Evolutionary conservation across 2,113 vertebrate species (phyloP).

Genomic region (Microcebus lehilahytsara): DNA sequence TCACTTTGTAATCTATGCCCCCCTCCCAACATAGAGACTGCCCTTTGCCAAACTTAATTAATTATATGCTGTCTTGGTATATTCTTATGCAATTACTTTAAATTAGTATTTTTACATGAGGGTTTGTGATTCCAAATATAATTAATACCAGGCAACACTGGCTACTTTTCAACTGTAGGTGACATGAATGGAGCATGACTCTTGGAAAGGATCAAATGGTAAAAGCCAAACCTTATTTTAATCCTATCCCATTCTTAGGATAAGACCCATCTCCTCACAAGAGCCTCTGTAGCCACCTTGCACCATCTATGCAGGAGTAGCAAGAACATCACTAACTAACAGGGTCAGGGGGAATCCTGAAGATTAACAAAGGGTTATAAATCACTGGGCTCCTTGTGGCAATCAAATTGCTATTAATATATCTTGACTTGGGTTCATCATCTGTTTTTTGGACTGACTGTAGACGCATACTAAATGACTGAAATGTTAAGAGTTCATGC

Average conservation of each 20-base stretch:
- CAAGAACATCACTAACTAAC: neutral
- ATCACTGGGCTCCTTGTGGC: neutral
- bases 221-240: neutral
- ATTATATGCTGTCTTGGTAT: neutral
- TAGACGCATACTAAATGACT: neutral
- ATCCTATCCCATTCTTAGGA: neutral
- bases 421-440: neutral
- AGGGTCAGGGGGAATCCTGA: neutral
- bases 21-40: neutral
- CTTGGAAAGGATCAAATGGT: constrained; percentile 1
- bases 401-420: neutral
- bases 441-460: neutral
- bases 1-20: neutral
- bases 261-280: neutral
- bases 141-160: neutral
- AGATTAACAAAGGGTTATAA: neutral
- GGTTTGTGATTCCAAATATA: constrained; percentile 10
- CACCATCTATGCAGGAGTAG: neutral
- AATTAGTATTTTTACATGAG: neutral
- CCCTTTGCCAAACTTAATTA: constrained; percentile 35
- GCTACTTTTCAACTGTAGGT: neutral
- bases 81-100: neutral
- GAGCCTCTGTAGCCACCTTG: neutral
- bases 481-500: neutral
- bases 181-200: neutral